Base-by-base conservation (phyloP, 2,888 invertebrate genomes). In the Cactoblastis cactorum region DNA sequence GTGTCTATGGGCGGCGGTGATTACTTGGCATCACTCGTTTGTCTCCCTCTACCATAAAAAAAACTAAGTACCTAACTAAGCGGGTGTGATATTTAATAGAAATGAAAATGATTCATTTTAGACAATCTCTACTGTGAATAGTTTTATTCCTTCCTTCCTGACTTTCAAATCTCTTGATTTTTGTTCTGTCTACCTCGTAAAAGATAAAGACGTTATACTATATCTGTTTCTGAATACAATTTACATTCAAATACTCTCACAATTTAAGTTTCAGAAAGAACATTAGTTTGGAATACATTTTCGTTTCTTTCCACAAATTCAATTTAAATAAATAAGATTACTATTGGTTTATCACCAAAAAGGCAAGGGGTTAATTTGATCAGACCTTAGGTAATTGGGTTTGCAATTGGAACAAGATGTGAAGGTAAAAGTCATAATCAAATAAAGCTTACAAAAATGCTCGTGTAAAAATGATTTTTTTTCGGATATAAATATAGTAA, bases 331-430 rank as follows among this genome's bases (percentile, higher is more conserved):
- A 46, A 46, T 6, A 6, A 34, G 35, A 28, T 38, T 38, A 17
- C 38, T 32, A 37, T 48, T 38, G 47, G 35, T 24, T 37, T 48
- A n/a, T 17, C 38, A 15, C 37, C n/a, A 28, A 28, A 48, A 48
- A 48, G 28, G 48, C 38, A 28, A 48, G 32, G 48, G 48, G 38
- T 48, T 48, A 48, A 48, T 48, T 48, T 15, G 17, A 48, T 48
- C 35, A 22, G 24, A 38, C 38, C 38, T 37, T 38, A 46, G 19
- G 34, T 34, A 48, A 48, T 48, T 32, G 11, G 38, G 38, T 48
- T 37, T 38, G 22, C 38, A 24, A 38, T 38, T 48, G 28, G 38
- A 38, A 38, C 38, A 28, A 37, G 22, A 47, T 35, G 15, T 37
- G 12, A 15, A 48, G 38, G 35, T 22, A 24, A 47, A 37, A 37